These are phyloP conservation scores for Polydrusus tereticollis DNA, from an alignment of 2,888 invertebrate species.

Conservation along the genomic window DNA sequence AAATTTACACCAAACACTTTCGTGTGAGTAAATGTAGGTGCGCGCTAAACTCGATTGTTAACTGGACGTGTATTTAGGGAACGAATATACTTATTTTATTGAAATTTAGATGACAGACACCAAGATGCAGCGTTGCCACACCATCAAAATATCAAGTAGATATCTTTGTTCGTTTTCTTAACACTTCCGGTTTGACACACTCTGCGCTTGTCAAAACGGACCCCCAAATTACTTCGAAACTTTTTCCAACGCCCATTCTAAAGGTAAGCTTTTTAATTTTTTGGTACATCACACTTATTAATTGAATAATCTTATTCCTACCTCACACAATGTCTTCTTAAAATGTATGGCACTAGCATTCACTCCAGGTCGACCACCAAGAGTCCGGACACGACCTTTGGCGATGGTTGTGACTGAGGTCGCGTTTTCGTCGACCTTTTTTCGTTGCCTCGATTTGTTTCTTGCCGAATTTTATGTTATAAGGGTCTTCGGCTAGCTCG, in stretches of 20 bases:
- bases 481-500: constrained; percentile 95
- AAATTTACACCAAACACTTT: too few relatives aligned
- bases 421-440: constrained; percentile 81
- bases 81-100: too few relatives aligned
- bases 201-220: neutral
- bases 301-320: constrained; percentile 65
- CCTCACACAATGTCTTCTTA: constrained; percentile 30
- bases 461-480: constrained; percentile 91
- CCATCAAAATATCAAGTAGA: too few relatives aligned
- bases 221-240: neutral
- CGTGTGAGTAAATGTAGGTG: too few relatives aligned
- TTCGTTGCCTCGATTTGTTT: constrained; percentile 81
- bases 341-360: constrained; percentile 62
- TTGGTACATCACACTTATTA: constrained; percentile 68
- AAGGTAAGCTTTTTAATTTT: constrained; percentile 61
- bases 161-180: too few relatives aligned
- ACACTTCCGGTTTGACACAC: too few relatives aligned
- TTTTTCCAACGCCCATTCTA: constrained; percentile 38
- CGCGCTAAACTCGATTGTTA: too few relatives aligned
- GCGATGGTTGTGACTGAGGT: constrained; percentile 66
- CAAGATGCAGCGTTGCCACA: too few relatives aligned
- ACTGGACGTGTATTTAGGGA: too few relatives aligned
- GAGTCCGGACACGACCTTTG: constrained; percentile 60
- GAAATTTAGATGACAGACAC: too few relatives aligned
- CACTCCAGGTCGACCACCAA: constrained; percentile 67